Conservation (phyloP, 1,140 invertebrate genomes). For the Cyrtorhinus lividipennis region DNA sequence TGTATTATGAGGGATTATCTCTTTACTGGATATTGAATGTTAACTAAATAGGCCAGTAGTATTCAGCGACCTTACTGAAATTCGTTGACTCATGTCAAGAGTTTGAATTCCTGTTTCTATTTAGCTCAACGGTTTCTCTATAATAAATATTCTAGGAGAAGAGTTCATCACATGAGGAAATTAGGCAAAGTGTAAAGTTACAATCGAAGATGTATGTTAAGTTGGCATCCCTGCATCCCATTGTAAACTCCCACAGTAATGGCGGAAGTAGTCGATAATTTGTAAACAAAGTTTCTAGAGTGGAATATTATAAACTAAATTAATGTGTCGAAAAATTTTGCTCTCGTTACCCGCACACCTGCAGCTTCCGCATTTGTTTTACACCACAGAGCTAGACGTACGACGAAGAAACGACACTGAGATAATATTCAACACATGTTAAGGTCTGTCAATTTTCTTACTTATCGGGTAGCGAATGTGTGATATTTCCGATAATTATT, state of each 20-base stretch:
- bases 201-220: too few relatives aligned
- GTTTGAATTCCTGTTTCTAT: too few relatives aligned
- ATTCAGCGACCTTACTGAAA: too few relatives aligned
- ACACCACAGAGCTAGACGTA: background rate
- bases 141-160: too few relatives aligned
- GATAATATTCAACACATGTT: constrained; percentile 19
- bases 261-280: constrained; percentile 15
- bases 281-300: constrained; percentile 10
- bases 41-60: too few relatives aligned
- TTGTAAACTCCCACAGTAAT: constrained; percentile 10
- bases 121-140: too few relatives aligned
- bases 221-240: background rate
- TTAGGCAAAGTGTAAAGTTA: too few relatives aligned
- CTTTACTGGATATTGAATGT: too few relatives aligned
- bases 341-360: background rate
- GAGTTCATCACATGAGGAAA: too few relatives aligned
- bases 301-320: background rate
- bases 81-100: too few relatives aligned
- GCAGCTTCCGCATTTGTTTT: background rate
- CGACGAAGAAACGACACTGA: background rate
- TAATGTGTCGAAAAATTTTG: background rate
- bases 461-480: background rate
- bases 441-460: constrained; percentile 13
- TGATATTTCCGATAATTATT: too few relatives aligned
- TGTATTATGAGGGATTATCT: too few relatives aligned